Conservation (phyloP, 2,888 invertebrate genomes). For the Netelia fuscicornis region DNA sequence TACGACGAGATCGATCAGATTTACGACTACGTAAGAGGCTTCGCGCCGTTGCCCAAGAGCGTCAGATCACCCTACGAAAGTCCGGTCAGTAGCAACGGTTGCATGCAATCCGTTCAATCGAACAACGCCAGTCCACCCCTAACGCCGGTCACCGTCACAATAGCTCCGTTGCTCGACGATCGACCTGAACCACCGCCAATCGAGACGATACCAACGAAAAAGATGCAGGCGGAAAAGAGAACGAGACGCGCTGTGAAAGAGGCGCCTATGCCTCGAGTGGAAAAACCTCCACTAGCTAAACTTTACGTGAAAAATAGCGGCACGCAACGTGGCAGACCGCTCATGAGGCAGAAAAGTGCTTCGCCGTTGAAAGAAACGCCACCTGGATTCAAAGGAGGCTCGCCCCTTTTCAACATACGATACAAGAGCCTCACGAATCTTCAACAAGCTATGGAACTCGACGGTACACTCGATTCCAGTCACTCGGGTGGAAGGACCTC, state of each 20-base stretch:
- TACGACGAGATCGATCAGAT: constrained; percentile 99
- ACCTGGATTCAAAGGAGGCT: constrained; percentile 90
- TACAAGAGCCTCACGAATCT: constrained; percentile 88
- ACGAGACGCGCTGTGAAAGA: constrained; percentile 90
- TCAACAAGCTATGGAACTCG: constrained; percentile 89
- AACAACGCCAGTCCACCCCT: constrained; percentile 75
- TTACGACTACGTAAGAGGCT: constrained; percentile 97
- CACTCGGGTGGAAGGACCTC: constrained; percentile 95
- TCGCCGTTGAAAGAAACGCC: constrained; percentile 90
- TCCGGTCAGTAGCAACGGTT: constrained; percentile 74
- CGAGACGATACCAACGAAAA: constrained; percentile 95
- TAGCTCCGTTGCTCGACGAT: constrained; percentile 86
- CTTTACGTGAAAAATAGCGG: constrained; percentile 92
- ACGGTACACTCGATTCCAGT: constrained; percentile 95
- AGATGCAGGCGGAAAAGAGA: constrained; percentile 91
- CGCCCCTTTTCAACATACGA: constrained; percentile 91
- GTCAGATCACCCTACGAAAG: constrained; percentile 88
- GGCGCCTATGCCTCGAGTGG: constrained; percentile 86
- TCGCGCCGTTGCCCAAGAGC: constrained; percentile 95
- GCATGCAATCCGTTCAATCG: constrained; percentile 48
- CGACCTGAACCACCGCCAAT: constrained; percentile 96
- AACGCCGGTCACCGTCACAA: constrained; percentile 87
- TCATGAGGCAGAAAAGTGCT: constrained; percentile 90
- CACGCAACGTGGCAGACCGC: constrained; percentile 88
- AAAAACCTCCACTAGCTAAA: constrained; percentile 88